Percentiles rank a stretch among this genome's conserved stretches.
Evolutionary conservation across 2,888 invertebrate genomes (phyloP).

Genomic region (Minunthozetes semirufus): DNA sequence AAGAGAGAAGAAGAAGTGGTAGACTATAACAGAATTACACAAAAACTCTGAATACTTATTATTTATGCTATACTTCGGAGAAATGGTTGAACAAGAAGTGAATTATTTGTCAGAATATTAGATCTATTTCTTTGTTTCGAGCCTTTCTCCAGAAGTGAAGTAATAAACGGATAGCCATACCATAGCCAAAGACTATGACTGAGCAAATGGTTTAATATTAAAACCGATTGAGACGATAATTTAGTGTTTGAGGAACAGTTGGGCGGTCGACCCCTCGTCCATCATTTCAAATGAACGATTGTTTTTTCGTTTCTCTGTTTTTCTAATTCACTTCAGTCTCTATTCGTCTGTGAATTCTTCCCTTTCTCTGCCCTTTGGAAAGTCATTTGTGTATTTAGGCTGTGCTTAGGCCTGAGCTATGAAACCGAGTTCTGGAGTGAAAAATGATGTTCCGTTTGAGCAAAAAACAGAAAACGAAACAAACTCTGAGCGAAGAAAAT

Average conservation of each 20-base stretch:
- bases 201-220: no score
- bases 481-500: not conserved
- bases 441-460: not conserved
- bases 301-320: not conserved
- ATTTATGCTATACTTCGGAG: no score
- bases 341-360: no score
- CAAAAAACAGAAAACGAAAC: not conserved
- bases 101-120: not conserved
- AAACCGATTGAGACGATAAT: slow-evolving; percentile 1
- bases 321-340: not conserved
- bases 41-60: not conserved
- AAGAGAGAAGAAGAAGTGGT: not conserved
- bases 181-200: no score
- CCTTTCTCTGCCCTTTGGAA: not conserved
- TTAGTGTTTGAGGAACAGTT: not conserved
- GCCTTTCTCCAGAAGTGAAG: no score
- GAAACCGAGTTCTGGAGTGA: not conserved
- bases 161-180: no score
- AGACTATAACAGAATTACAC: not conserved
- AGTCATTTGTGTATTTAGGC: not conserved
- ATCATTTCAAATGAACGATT: slow-evolving; percentile 16
- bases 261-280: slow-evolving; percentile 5
- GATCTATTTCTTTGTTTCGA: no score
- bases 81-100: not conserved
- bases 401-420: no score